Evolutionary conservation across 2,113 vertebrate species (phyloP), one percentile per base, ranked within the genome.

Genomic region (Hyperoodon ampullatus): DNA sequence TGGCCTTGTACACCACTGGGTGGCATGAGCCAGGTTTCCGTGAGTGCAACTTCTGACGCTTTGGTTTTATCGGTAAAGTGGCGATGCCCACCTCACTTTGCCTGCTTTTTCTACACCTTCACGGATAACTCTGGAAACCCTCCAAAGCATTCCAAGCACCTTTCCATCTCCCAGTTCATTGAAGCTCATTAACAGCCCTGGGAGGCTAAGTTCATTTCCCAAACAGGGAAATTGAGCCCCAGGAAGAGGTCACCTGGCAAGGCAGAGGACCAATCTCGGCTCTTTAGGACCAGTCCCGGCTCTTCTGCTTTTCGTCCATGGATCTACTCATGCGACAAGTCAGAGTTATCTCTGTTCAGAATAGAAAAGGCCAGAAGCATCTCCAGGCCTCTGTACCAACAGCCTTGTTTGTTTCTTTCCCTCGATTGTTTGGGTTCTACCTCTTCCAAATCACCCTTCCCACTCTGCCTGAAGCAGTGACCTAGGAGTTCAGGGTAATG

Each of bases 371-470:
- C n/a, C 26, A 71, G 50, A 68, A 30, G 24, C 42, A 23, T 70
- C 63, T 85, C 71, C 42, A 30, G 80, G 65, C 24, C 58, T 10
- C 35, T 55, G 9, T 42, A 68, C 50, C n/a, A 70, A 24, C 10
- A 15, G 55, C 71, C 8, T 44, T 35, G 33, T 13, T 70, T 95
- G n/a, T 63, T 35, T 65, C 83, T 55, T 58, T 33, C n/a, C 19
- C 39, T 55, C 13, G 1, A 19, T 23, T 70, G 50, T 68, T 70
- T 53, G 58, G 53, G 35, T 33, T 44, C n/a, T 30, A 66, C n/a
- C 10, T 81, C 74, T 91, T 84, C 30, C 60, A 60, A 93, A 63
- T 65, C 39, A n/a, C 18, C 35, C 65, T 84, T 42, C 42, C 50
- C 44, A 19, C 21, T 85, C 44, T 66, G 28, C 24, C 74, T 50